Conservation (phyloP, 2,113 vertebrate genomes). For the Synodontis membranacea region DNA sequence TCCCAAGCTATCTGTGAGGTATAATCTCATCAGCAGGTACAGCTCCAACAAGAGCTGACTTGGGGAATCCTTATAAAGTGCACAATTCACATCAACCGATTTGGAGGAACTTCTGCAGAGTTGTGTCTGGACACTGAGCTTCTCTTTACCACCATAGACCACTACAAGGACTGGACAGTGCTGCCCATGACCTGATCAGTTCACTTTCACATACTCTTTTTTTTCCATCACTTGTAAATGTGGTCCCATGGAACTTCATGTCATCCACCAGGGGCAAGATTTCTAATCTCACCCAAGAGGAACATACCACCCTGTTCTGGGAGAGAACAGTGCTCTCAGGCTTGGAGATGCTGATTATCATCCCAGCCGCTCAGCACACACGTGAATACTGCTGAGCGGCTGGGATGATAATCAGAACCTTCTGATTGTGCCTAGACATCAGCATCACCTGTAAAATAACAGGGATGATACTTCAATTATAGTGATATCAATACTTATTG, state of each 20-base stretch:
- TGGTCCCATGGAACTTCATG: background rate
- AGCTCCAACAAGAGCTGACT: background rate
- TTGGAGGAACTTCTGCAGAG: background rate
- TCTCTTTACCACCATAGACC: background rate
- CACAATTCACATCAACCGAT: background rate
- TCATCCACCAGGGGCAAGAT: background rate
- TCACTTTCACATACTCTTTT: background rate
- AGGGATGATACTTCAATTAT: background rate
- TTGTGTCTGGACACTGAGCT: background rate
- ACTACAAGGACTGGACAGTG: background rate
- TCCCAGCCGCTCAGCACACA: too few relatives aligned
- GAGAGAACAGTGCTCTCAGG: background rate
- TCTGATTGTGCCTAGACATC: background rate
- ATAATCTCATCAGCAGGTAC: background rate
- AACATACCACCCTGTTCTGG: background rate
- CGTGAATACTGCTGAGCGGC: too few relatives aligned
- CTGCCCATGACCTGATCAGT: background rate
- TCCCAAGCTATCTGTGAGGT: background rate
- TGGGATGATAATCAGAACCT: too few relatives aligned
- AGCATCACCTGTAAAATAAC: background rate
- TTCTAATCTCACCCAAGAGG: background rate
- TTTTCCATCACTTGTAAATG: background rate
- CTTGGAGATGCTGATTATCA: background rate
- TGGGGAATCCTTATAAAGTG: background rate
- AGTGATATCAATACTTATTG: too few relatives aligned